Conservation (phyloP, 2,797 vertebrate genomes). For the Kryptopterus vitreolus region DNA sequence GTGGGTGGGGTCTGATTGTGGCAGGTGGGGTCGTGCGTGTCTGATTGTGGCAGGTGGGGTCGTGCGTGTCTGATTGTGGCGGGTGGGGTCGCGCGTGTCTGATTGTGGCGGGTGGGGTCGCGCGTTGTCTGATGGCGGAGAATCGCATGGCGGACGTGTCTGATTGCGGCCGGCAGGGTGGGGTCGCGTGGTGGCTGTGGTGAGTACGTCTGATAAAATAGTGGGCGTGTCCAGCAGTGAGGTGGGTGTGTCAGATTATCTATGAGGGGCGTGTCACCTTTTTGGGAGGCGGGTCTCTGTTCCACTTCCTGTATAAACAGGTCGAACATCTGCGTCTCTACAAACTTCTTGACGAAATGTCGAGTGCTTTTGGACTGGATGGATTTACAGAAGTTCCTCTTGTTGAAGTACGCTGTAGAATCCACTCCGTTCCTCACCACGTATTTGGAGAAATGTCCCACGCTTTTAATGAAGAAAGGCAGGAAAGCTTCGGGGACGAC, state of each 20-base stretch:
- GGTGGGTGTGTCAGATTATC: not conserved
- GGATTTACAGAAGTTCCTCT: conserved; percentile 83
- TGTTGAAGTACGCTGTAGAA: conserved; percentile 74
- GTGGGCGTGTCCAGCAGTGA: not conserved
- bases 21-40: too few species aligned
- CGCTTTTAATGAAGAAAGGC: conserved; percentile 85
- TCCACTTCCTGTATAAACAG: conserved; percentile 91
- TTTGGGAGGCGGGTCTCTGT: conserved; percentile 77
- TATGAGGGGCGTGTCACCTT: conserved; percentile 70
- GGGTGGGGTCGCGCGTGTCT: too few species aligned
- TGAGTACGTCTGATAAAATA: too few species aligned
- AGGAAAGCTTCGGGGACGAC: conserved; percentile 87
- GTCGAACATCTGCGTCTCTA: conserved; percentile 92
- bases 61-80: not conserved
- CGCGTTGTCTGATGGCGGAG: too few species aligned
- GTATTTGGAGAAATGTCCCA: conserved; percentile 82
- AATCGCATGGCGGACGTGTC: too few species aligned
- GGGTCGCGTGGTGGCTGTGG: too few species aligned
- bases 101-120: not conserved
- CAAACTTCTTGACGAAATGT: conserved; percentile 85
- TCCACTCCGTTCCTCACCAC: conserved; percentile 65
- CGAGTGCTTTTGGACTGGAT: conserved; percentile 79
- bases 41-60: not conserved
- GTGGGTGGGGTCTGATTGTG: too few species aligned
- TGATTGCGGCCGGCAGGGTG: not conserved